Evolutionary conservation across 2,113 vertebrate species (phyloP).

Genomic region (Stictonetta naevosa): DNA sequence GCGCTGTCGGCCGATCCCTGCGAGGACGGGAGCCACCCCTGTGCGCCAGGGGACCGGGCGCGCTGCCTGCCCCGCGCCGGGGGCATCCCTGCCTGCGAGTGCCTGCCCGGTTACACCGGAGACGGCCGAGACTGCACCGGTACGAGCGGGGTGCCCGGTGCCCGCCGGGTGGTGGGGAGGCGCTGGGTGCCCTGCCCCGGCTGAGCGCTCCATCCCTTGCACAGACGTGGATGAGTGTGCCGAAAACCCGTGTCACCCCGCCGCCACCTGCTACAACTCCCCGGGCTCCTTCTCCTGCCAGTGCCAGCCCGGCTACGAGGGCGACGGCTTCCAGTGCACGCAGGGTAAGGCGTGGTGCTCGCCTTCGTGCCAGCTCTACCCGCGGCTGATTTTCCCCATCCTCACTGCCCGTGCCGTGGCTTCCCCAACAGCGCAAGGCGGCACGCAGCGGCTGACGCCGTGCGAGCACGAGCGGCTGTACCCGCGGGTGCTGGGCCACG

Average conservation of each 20-base stretch:
- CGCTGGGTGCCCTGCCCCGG: not conserved
- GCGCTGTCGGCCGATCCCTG: constrained; percentile 61
- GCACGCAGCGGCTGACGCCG: constrained; percentile 48
- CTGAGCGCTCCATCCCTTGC: not conserved
- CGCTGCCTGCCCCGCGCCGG: constrained; percentile 53
- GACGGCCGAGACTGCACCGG: constrained; percentile 61
- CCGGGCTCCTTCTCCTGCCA: constrained; percentile 86
- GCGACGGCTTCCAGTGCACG: constrained; percentile 87
- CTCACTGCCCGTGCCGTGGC: not conserved
- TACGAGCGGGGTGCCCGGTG: not conserved
- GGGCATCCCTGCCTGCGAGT: constrained; percentile 56
- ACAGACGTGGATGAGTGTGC: constrained; percentile 85
- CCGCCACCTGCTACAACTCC: constrained; percentile 76
- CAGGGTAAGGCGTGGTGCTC: constrained; percentile 70
- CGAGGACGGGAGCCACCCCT: constrained; percentile 66
- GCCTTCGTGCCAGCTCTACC: accelerated
- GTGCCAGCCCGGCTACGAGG: constrained; percentile 81
- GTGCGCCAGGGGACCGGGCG: constrained; percentile 35
- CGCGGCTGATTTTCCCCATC: accelerated
- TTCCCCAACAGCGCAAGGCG: not conserved
- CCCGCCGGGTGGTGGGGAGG: not conserved
- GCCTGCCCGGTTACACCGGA: constrained; percentile 66
- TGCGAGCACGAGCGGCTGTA: constrained; percentile 79
- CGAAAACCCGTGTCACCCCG: constrained; percentile 81
- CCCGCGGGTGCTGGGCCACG: constrained; percentile 33